Base-by-base conservation (phyloP, 2,797 vertebrate genomes). In the Danionella dracula region DNA sequence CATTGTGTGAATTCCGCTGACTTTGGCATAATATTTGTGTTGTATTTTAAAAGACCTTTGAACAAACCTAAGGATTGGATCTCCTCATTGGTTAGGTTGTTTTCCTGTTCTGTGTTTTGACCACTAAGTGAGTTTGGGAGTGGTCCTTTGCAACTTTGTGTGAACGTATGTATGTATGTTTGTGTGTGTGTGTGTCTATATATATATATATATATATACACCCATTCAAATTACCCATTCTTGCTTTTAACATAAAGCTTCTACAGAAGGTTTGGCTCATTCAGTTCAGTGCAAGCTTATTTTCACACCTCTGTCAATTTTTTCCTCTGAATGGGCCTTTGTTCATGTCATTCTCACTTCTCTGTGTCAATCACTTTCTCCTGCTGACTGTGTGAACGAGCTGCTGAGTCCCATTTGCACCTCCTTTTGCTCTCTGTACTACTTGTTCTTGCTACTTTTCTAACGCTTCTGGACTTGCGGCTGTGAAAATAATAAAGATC, bases 341-440 rank as follows among this genome's bases (percentile, higher is more conserved):
- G 9, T 31, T 45, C 55, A 38, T 19, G 20, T 46, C 34, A 27
- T 27, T 27, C 23, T 3, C 15, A 1, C 12, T 4, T 15, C 55
- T 23, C 5, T 27, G 6, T 27, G 23, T 27, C n/a, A 12, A 16
- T 1, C 21, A 48, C 34, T 49, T 66, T 32, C 10, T 68, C 38
- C 21, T 23, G 53, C 27, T 23, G 29, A 27, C 44, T 54, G 51
- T 4, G 1, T 20, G 37, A 48, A 53, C 48, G 31, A 59, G 31
- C 27, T 27, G 40, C 63, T 37, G 1, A 59, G 41, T 48, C 15
- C 64, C 46, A 62, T 71, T 51, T 60, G n/a, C 17, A 57, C 48
- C 31, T 31, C 5, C 34, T 13, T 32, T 54, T 56, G 34, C 21
- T 40, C 9, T 19, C 29, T 45, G 17, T 66, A n/a, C 35, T 17